Evolutionary conservation across 2,888 invertebrate genomes (phyloP).

Genomic region (Leucoma salicis): DNA sequence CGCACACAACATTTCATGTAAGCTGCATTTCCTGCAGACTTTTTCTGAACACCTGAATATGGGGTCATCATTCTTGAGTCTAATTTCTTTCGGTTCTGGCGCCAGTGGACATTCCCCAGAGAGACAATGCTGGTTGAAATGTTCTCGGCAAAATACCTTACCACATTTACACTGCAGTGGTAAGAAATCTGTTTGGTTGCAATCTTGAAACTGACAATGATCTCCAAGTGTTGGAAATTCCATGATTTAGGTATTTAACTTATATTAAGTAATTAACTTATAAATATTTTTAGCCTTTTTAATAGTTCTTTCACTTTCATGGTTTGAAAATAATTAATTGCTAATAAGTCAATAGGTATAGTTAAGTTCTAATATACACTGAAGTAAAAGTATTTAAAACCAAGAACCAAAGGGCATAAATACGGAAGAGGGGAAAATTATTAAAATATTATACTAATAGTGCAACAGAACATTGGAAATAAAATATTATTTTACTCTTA

Average conservation of each 20-base stretch:
- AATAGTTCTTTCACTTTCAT: too few species aligned
- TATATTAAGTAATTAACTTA: neutral
- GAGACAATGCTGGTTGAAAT: slow-evolving; percentile 82
- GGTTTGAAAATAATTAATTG: too few species aligned
- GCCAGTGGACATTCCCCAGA: slow-evolving; percentile 74
- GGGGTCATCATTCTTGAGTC: slow-evolving; percentile 60
- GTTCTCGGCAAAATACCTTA: slow-evolving; percentile 85
- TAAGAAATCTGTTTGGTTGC: slow-evolving; percentile 87
- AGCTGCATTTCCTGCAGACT: slow-evolving; percentile 82
- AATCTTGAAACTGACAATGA: slow-evolving; percentile 82
- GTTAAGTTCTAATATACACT: too few species aligned
- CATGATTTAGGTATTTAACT: slow-evolving; percentile 36
- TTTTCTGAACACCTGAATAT: slow-evolving; percentile 80
- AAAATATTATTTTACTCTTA: too few species aligned
- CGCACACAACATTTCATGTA: slow-evolving; percentile 84
- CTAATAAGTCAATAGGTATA: too few species aligned
- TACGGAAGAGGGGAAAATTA: too few species aligned
- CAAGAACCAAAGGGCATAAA: too few species aligned
- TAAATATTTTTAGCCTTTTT: too few species aligned
- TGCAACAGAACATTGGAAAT: too few species aligned
- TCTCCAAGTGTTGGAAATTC: slow-evolving; percentile 88
- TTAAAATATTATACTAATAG: too few species aligned
- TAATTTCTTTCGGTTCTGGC: slow-evolving; percentile 62
- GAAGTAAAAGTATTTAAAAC: too few species aligned
- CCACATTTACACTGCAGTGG: slow-evolving; percentile 86